Evolutionary conservation across 2,888 invertebrate genomes (phyloP).

Genomic region (Troides helena): DNA sequence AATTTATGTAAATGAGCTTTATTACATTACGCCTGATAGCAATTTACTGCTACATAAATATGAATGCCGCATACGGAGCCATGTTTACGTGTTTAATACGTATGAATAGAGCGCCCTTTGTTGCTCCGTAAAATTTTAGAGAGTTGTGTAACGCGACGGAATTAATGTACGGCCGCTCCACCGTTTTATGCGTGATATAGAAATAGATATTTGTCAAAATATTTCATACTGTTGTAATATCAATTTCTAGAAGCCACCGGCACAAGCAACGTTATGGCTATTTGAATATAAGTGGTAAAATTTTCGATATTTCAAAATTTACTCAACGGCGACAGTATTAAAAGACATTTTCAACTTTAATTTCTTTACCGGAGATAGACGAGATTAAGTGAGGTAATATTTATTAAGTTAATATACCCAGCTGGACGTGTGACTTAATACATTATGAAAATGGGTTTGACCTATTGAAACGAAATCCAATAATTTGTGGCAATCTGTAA

Average conservation of each 20-base stretch:
- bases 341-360: background rate
- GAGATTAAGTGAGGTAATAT: background rate
- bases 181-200: conserved; percentile 31
- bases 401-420: background rate
- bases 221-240: conserved; percentile 31
- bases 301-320: conserved; percentile 5
- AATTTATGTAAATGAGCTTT: conserved; percentile 75
- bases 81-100: conserved; percentile 44
- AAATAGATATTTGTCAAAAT: conserved; percentile 36
- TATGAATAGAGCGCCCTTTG: conserved; percentile 40
- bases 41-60: conserved; percentile 70
- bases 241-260: conserved; percentile 18
- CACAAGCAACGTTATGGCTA: conserved; percentile 10
- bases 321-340: background rate
- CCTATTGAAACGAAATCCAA: background rate
- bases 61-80: conserved; percentile 57
- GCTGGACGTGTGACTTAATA: background rate
- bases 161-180: conserved; percentile 23
- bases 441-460: background rate
- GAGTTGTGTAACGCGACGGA: conserved; percentile 39
- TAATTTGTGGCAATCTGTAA: background rate
- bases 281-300: conserved; percentile 12
- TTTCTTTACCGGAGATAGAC: background rate
- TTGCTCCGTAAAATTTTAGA: conserved; percentile 45
- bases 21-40: conserved; percentile 72